A percentile compares a stretch with the other conserved stretches of the same genome.
Conservation (phyloP, 2,113 vertebrate species). For the Gnathonemus longibarbis region DNA sequence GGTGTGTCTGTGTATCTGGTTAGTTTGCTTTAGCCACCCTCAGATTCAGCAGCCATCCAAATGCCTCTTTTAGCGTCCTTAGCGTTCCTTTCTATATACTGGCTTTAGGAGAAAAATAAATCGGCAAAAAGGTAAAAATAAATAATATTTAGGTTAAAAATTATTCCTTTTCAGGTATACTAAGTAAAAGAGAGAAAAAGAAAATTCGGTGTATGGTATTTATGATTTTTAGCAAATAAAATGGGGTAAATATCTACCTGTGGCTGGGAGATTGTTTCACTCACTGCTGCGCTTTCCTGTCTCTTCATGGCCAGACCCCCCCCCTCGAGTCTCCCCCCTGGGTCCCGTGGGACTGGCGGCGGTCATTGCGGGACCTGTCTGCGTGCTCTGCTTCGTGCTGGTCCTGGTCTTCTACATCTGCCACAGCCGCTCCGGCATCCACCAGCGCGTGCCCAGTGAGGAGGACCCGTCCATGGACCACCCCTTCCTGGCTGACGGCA, state of each 20-base stretch:
- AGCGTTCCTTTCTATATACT: background rate
- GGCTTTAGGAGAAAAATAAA: background rate
- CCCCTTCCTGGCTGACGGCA: slow-evolving; percentile 90
- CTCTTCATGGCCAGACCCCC: slow-evolving; percentile 28
- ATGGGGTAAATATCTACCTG: background rate
- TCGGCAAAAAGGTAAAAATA: too few species aligned
- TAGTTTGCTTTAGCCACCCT: background rate
- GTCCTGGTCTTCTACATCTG: slow-evolving; percentile 88
- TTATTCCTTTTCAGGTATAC: background rate
- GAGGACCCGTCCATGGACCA: slow-evolving; percentile 90
- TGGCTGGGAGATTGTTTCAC: background rate
- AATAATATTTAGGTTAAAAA: background rate
- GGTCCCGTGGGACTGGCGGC: slow-evolving; percentile 89
- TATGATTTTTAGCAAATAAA: background rate
- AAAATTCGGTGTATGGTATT: background rate
- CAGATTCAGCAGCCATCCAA: background rate
- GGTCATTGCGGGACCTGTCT: slow-evolving; percentile 87
- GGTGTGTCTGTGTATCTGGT: background rate
- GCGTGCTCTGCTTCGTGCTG: slow-evolving; percentile 86
- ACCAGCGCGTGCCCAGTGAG: slow-evolving; percentile 91
- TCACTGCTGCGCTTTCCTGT: background rate
- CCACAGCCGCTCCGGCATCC: slow-evolving; percentile 82
- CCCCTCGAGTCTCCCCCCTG: slow-evolving; percentile 54
- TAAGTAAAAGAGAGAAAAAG: background rate
- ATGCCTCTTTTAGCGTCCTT: background rate